phyloP scores from a whole-genome alignment of 2,888 invertebrate genomes.

The Sthenelais limicola region DNA sequence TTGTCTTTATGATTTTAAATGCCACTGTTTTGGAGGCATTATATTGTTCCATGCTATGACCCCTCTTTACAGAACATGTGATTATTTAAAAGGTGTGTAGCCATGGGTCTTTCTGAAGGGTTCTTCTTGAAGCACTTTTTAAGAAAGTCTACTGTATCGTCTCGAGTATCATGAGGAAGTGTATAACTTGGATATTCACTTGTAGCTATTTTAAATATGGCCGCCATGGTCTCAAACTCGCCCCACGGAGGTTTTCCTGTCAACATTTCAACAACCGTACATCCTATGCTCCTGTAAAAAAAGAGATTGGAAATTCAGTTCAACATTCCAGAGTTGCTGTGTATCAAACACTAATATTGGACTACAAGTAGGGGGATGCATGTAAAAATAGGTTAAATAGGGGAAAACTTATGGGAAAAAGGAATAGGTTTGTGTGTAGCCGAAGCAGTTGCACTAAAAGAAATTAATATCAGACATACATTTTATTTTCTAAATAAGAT shows the following conservation, averaged over 20 bases:
- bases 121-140: slow-evolving; percentile 61
- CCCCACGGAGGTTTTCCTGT: slow-evolving; percentile 71
- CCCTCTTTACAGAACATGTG: slow-evolving; percentile 49
- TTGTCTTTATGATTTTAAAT: neutral
- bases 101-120: slow-evolving; percentile 63
- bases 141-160: slow-evolving; percentile 63
- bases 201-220: slow-evolving; percentile 72
- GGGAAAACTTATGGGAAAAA: no score
- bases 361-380: no score
- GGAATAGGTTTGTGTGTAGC: no score
- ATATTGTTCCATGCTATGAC: no score
- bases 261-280: slow-evolving; percentile 73
- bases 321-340: no score
- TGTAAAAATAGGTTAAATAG: no score
- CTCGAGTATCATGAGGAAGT: slow-evolving; percentile 62
- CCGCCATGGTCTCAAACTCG: slow-evolving; percentile 71
- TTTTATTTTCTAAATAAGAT: no score
- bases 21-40: neutral
- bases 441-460: no score
- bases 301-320: slow-evolving; percentile 34
- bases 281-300: slow-evolving; percentile 72
- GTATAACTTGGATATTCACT: slow-evolving; percentile 65
- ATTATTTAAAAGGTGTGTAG: slow-evolving; percentile 56
- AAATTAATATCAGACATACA: no score
- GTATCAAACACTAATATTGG: neutral